Percentiles rank a stretch among this genome's conserved stretches.
Conservation (phyloP, 2,888 invertebrate species). For the Zygaena filipendulae region DNA sequence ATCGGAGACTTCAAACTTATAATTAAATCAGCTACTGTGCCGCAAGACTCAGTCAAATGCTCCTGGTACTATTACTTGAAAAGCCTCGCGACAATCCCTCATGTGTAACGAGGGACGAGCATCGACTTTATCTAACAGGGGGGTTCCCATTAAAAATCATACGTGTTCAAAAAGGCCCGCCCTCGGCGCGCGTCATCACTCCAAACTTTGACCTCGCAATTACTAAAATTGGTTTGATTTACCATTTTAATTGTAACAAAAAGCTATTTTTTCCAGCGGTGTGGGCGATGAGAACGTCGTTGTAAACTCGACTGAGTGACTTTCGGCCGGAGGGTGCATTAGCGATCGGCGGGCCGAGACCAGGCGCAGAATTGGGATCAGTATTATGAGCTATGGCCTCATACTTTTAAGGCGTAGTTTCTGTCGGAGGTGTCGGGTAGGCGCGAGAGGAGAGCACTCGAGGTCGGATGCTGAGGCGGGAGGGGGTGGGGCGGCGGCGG, state of each 20-base stretch:
- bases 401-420: constrained; percentile 61
- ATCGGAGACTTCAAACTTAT: constrained; percentile 19
- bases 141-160: no score
- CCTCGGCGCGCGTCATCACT: constrained; percentile 42
- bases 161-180: constrained; percentile 41
- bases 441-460: constrained; percentile 67
- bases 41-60: constrained; percentile 16
- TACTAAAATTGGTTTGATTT: constrained; percentile 69
- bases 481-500: constrained; percentile 36
- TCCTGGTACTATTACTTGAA: no score
- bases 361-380: constrained; percentile 28
- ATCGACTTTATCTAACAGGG: no score
- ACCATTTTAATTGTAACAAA: constrained; percentile 69
- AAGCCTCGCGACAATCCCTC: no score
- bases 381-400: constrained; percentile 61
- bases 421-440: constrained; percentile 61
- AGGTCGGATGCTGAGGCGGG: constrained; percentile 66
- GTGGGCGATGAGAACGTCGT: constrained; percentile 36
- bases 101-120: no score
- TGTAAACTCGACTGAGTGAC: constrained; percentile 66
- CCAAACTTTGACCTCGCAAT: constrained; percentile 65
- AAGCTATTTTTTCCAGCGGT: constrained; percentile 61
- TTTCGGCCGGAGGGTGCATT: constrained; percentile 59
- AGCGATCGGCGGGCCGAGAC: constrained; percentile 43
- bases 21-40: constrained; percentile 23